These are phyloP conservation scores for Buceros bicornis DNA, from an alignment of 2,797 vertebrate genomes.

Conservation along the genomic window DNA sequence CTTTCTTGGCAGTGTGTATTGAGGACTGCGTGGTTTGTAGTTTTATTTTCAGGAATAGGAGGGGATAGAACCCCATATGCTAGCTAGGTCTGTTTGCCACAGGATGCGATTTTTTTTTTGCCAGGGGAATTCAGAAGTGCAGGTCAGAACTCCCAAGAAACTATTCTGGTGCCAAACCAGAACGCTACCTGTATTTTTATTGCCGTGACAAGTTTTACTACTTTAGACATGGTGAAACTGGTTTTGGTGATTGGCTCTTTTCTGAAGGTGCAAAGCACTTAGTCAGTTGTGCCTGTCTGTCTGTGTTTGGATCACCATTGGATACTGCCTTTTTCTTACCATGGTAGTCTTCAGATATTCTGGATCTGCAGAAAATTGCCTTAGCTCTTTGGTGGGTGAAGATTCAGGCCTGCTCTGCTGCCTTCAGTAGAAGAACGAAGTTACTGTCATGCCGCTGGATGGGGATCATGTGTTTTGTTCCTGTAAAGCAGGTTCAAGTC, in stretches of 20 bases:
- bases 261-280: not conserved
- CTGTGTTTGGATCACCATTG: not conserved
- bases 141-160: not conserved
- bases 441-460: not conserved
- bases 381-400: not conserved
- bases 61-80: not conserved
- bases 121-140: not conserved
- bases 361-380: not conserved
- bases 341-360: not conserved
- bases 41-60: not conserved
- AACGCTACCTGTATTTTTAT: not conserved
- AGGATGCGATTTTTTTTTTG: not conserved
- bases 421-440: not conserved
- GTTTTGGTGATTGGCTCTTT: not conserved
- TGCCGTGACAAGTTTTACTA: not conserved
- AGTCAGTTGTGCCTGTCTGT: not conserved
- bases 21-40: not conserved
- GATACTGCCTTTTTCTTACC: not conserved
- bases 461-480: not conserved
- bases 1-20: not conserved
- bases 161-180: not conserved
- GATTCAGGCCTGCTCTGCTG: not conserved
- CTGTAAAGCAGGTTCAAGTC: not conserved
- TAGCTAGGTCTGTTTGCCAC: not conserved
- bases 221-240: not conserved